Conservation (phyloP, 2,888 invertebrate genomes). For the Agriopis marginaria region DNA sequence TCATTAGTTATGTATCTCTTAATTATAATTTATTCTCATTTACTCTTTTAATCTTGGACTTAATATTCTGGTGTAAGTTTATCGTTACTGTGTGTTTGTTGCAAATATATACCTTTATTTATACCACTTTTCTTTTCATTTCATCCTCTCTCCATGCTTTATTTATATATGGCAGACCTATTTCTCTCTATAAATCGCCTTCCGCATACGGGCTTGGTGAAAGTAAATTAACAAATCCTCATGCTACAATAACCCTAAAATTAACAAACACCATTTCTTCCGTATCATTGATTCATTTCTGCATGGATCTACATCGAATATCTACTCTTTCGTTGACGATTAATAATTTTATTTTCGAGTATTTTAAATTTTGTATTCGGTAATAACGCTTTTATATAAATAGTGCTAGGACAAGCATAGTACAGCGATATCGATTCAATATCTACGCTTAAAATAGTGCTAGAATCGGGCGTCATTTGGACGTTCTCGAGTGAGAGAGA, state of each 20-base stretch:
- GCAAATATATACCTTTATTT: slow-evolving; percentile 86
- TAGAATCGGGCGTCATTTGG: slow-evolving; percentile 40
- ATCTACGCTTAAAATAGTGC: slow-evolving; percentile 74
- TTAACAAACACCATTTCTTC: slow-evolving; percentile 85
- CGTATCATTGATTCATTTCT: slow-evolving; percentile 83
- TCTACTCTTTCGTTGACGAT: slow-evolving; percentile 65
- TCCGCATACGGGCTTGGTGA: slow-evolving; percentile 79
- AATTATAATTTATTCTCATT: slow-evolving; percentile 73
- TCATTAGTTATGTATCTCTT: slow-evolving; percentile 65
- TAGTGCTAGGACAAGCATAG: slow-evolving; percentile 82
- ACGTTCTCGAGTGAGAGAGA: slow-evolving; percentile 34
- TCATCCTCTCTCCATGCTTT: slow-evolving; percentile 83
- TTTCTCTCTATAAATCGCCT: slow-evolving; percentile 73
- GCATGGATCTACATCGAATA: slow-evolving; percentile 82
- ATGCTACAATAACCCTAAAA: slow-evolving; percentile 68
- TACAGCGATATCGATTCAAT: slow-evolving; percentile 72
- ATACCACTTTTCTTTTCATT: slow-evolving; percentile 84
- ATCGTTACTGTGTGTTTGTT: slow-evolving; percentile 85
- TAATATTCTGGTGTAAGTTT: slow-evolving; percentile 72
- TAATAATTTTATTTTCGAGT: slow-evolving; percentile 62
- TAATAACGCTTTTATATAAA: slow-evolving; percentile 78
- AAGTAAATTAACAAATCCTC: slow-evolving; percentile 74
- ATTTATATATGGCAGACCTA: slow-evolving; percentile 80
- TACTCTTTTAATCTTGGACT: slow-evolving; percentile 57
- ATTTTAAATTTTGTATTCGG: slow-evolving; percentile 68